Evolutionary conservation across 2,888 invertebrate species (phyloP), one percentile per base, ranked within the genome.

Genomic region (Boloria selene): DNA sequence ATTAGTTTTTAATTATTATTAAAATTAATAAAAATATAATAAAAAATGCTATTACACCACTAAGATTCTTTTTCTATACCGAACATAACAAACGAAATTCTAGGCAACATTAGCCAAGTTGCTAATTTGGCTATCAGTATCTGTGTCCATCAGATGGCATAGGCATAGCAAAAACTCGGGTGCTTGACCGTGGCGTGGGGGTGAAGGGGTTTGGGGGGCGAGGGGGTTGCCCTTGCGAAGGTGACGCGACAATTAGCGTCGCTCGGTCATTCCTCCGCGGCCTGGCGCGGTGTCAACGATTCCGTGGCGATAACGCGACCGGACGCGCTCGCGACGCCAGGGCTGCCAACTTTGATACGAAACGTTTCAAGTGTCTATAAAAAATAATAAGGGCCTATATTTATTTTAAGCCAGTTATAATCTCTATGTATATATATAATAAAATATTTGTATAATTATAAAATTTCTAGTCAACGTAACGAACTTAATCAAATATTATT

Each of bases 241-340:
- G 90, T 90, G 90, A 89, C 81, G 87, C 85, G 89, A 84, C 88
- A 90, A 90, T 90, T 90, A 90, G 85, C 88, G 86, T 77, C 81
- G 83, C 83, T 83, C 88, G 90, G 89, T 89, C 88, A 88, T 88
- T 88, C 84, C 87, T 78, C 87, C 87, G 88, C 88, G 85, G 87
- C 71, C 73, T 88, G 90, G 88, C 88, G 85, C 87, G 88, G 88
- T 87, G 90, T 88, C 91, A 90, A 90, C 88, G 90, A 90, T 88
- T 86, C 81, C 86, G 87, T 87, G 88, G 86, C 86, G 85, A 84
- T 88, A 77, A 73, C 73, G 73, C 70, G 73, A 70, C 73, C 74
- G 71, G 76, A 74, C 77, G 77, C 77, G 75, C 78, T 80, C 80
- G 79, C 83, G 82, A 80, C 81, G 59, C 17, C 58, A 75, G 70